Conservation (phyloP, 2,888 invertebrate genomes). For the Ellobium chinense region DNA sequence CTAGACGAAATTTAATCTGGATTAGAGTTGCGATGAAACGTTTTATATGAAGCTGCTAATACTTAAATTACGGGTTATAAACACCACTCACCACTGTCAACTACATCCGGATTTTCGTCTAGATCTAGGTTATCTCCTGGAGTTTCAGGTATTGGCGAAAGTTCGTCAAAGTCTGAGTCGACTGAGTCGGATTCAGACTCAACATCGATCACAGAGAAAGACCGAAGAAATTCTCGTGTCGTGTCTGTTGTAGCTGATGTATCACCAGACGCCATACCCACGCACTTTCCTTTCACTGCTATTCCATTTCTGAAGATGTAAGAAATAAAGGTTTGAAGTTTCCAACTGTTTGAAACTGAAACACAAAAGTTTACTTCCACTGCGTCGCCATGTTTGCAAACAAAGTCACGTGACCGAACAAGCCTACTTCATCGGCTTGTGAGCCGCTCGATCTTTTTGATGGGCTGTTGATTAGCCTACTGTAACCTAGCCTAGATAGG, state of each 20-base stretch:
- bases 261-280: conserved; percentile 29
- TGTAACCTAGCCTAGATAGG: too few species aligned
- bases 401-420: conserved; percentile 44
- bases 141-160: conserved; percentile 43
- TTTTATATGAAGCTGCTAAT: too few species aligned
- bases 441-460: too few species aligned
- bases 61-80: too few species aligned
- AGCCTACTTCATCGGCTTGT: too few species aligned
- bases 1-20: too few species aligned
- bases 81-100: conserved; percentile 14
- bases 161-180: conserved; percentile 44
- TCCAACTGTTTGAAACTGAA: not conserved
- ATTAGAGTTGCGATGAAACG: too few species aligned
- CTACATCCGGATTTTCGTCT: not conserved
- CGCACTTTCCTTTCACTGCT: not conserved
- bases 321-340: not conserved
- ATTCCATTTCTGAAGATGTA: not conserved
- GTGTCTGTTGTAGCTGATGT: conserved; percentile 31
- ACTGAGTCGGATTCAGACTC: conserved; percentile 43
- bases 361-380: conserved; percentile 3
- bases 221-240: conserved; percentile 37
- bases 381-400: conserved; percentile 43
- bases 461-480: too few species aligned
- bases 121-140: conserved; percentile 16
- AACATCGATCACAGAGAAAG: conserved; percentile 42